Percentiles rank a stretch among this genome's conserved stretches.
These are phyloP conservation scores for Drosophila atripex DNA, from an alignment of 2,888 invertebrate species.

Conservation along the genomic window DNA sequence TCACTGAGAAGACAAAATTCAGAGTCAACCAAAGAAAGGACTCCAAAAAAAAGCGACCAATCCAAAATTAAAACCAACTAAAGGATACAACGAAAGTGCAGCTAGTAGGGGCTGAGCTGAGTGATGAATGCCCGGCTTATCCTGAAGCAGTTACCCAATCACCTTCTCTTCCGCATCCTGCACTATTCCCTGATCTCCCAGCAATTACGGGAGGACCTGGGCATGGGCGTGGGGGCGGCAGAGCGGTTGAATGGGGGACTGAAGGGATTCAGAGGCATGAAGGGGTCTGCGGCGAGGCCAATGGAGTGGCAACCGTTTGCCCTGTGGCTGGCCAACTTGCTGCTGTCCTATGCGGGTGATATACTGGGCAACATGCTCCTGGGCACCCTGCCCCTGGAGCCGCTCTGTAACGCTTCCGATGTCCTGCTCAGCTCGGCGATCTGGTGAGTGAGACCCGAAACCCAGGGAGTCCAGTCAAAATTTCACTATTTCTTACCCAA, in stretches of 20 bases:
- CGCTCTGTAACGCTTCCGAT: constrained; percentile 55
- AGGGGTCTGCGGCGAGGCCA: background rate
- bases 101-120: constrained; percentile 15
- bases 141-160: constrained; percentile 53
- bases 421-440: constrained; percentile 48
- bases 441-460: constrained; percentile 39
- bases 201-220: constrained; percentile 63
- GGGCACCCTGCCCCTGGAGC: constrained; percentile 60
- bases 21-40: constrained; percentile 8
- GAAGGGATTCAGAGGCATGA: background rate
- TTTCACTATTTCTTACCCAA: background rate
- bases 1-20: constrained; percentile 53
- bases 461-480: background rate
- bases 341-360: constrained; percentile 62
- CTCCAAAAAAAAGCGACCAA: background rate
- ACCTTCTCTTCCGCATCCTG: constrained; percentile 59
- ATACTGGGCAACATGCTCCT: constrained; percentile 60
- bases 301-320: constrained; percentile 55
- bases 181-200: constrained; percentile 58
- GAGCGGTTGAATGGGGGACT: background rate
- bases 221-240: constrained; percentile 7
- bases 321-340: constrained; percentile 58
- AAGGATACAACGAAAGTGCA: background rate
- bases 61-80: background rate
- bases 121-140: constrained; percentile 49